Evolutionary conservation across 2,888 invertebrate genomes (phyloP), one percentile per base, ranked within the genome.

Genomic region (Eumerus sabulonum): DNA sequence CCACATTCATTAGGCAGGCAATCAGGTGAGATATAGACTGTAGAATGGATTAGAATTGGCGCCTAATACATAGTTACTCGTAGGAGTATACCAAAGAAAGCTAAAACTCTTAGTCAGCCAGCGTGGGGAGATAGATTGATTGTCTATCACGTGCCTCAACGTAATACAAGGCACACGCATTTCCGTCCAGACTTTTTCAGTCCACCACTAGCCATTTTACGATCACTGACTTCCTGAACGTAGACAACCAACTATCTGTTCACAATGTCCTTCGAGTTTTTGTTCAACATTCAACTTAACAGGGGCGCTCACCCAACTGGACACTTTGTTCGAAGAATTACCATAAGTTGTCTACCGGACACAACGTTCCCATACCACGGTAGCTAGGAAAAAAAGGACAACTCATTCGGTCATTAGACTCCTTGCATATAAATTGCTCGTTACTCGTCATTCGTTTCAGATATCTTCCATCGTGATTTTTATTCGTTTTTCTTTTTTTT

Each of bases 401-500:
- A 81, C 76, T 81, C 81, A 81, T 81, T 81, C 76, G 81, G 81
- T 81, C 81, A 81, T 81, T 76, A 81, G 76, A 76, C 74, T 81
- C 70, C 57, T 81, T 76, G 81, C 76, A 81, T 81, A 81, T 81
- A 76, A 81, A 81, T 81, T 76, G 81, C 81, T 81, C 73, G 74
- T 81, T 76, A 76, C 81, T 76, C 81, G 76, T 81, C 76, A 74
- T 81, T 81, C 81, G 76, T 76, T 81, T 81, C 62, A 76, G 66
- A 76, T 76, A 81, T 81, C 81, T 81, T 70, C 76, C 81, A 81
- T 81, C 81, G 81, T 81, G 81, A 81, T 81, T 81, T 81, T 76
- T 81, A 76, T 76, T 45, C 76, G 71, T 81, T 81, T 76, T 60
- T 81, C 76, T 76, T 60, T 81, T 82, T 82, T 82, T 82, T 82